Evolutionary conservation across 2,888 invertebrate species (phyloP).

Genomic region (Oeneis ivallda): DNA sequence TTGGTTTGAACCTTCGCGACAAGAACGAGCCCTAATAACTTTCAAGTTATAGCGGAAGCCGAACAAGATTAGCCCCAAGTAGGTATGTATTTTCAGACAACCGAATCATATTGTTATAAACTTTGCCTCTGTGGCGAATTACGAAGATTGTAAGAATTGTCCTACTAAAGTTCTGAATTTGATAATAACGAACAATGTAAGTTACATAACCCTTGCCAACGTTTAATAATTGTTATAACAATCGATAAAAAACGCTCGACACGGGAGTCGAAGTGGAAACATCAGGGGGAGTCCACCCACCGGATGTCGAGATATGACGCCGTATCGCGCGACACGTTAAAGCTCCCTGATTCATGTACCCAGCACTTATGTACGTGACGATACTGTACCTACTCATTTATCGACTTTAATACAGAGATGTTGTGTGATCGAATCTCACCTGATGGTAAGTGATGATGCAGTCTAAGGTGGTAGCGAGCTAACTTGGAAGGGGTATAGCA

Average conservation of each 20-base stretch:
- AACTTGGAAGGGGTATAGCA: no score
- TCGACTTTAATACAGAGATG: neutral
- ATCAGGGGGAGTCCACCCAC: slow-evolving; percentile 55
- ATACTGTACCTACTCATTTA: neutral
- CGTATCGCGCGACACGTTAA: slow-evolving; percentile 51
- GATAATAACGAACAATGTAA: neutral
- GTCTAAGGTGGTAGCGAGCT: no score
- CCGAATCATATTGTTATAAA: neutral
- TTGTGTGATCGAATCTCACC: no score
- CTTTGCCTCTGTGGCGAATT: neutral
- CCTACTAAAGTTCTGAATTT: neutral
- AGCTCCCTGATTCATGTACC: slow-evolving; percentile 52
- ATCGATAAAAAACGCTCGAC: slow-evolving; percentile 55
- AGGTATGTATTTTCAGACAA: neutral
- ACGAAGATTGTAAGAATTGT: neutral
- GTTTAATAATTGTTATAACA: slow-evolving; percentile 36
- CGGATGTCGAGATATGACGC: slow-evolving; percentile 64
- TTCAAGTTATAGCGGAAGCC: neutral
- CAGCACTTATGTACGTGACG: neutral
- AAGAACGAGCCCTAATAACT: slow-evolving; percentile 5
- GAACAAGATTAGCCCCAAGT: neutral
- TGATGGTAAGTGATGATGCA: no score
- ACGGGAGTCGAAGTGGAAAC: slow-evolving; percentile 54
- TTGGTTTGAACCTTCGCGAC: slow-evolving; percentile 21
- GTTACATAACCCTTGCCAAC: neutral